Percentiles rank a stretch among this genome's conserved stretches.
phyloP scores from a whole-genome alignment of 2,797 vertebrate species.

The Tapirus indicus region DNA sequence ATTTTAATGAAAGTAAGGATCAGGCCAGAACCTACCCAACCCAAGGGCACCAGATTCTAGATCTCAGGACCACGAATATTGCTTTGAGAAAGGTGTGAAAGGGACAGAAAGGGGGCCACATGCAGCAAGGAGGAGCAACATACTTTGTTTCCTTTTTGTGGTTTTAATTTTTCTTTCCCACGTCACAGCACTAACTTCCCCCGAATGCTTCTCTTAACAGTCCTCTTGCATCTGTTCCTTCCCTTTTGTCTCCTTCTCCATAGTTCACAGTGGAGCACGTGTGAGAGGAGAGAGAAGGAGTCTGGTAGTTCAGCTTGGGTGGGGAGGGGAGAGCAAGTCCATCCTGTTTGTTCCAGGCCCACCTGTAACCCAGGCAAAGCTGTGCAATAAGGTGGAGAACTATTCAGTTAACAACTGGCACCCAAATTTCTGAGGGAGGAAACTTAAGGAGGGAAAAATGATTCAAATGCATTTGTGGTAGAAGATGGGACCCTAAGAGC shows the following conservation, averaged over 20 bases:
- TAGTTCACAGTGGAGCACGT: neutral
- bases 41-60: neutral
- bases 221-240: neutral
- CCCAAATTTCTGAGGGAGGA: neutral
- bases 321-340: neutral
- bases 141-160: neutral
- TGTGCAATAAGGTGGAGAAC: neutral
- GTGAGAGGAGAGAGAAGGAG: neutral
- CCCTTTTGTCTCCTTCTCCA: neutral
- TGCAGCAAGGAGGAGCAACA: neutral
- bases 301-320: neutral
- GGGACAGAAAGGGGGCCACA: neutral
- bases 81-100: neutral
- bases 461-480: neutral
- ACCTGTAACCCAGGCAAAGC: neutral
- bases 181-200: neutral
- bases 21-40: neutral
- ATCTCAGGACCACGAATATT: neutral
- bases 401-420: neutral
- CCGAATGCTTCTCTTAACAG: neutral
- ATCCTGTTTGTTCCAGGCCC: neutral
- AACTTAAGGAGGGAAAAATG: neutral
- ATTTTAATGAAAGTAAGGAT: slow-evolving; percentile 15
- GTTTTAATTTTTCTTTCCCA: neutral
- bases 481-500: neutral